Conservation (phyloP, 2,797 vertebrate genomes). For the Sebastes wilsoni region DNA sequence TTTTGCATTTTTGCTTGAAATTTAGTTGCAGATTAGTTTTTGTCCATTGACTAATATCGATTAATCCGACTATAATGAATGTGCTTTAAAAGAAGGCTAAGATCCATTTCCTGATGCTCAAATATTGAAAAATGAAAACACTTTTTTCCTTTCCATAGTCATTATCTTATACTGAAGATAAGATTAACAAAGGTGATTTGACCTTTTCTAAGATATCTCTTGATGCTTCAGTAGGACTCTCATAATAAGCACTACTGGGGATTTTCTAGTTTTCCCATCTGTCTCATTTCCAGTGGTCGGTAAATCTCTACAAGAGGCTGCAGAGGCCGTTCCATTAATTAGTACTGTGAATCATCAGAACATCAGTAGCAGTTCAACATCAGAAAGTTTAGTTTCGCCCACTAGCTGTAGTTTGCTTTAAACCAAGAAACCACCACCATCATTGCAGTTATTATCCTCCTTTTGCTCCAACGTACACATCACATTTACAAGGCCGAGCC, state of each 20-base stretch:
- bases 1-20: neutral
- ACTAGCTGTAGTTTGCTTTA: neutral
- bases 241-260: constrained; percentile 24
- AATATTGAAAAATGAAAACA: neutral
- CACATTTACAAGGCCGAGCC: neutral
- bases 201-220: neutral
- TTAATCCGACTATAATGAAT: neutral
- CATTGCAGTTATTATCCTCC: neutral
- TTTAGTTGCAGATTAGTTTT: neutral
- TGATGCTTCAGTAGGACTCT: neutral
- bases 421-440: neutral
- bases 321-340: neutral
- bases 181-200: neutral
- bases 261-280: neutral
- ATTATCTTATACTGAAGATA: neutral
- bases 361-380: neutral
- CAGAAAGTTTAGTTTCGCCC: neutral
- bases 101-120: neutral
- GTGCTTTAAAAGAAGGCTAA: neutral
- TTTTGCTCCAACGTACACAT: neutral
- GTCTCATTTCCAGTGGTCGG: neutral
- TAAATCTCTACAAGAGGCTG: neutral
- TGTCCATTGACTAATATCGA: neutral
- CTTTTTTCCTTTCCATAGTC: neutral
- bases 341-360: neutral